These are phyloP conservation scores for Spongilla lacustris DNA, from an alignment of 37 sponge, comb jelly and placozoan species.

Conservation along the genomic window DNA sequence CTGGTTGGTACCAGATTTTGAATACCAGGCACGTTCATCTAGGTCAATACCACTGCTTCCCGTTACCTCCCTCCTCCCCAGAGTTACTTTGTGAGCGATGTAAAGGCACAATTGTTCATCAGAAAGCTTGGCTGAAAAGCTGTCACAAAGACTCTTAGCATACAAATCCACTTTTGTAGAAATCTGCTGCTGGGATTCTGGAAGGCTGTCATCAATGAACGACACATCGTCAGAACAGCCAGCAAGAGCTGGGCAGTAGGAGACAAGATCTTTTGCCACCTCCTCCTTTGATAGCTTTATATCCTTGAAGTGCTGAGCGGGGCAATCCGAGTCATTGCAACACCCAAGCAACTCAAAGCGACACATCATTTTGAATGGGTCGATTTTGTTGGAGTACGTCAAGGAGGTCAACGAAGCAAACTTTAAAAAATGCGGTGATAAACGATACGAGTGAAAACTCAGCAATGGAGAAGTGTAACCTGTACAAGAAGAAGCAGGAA, in stretches of 20 bases:
- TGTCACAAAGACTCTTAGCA: background rate
- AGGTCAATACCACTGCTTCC: slow-evolving; percentile 5
- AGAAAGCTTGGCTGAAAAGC: slow-evolving; percentile 8
- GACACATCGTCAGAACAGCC: slow-evolving; percentile 8
- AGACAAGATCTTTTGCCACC: slow-evolving; percentile 32
- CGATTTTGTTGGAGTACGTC: slow-evolving; percentile 54
- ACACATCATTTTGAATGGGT: slow-evolving; percentile 60
- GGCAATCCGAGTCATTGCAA: slow-evolving; percentile 55
- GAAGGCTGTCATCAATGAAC: background rate
- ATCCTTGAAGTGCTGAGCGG: slow-evolving; percentile 46
- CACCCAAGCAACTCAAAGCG: slow-evolving; percentile 49
- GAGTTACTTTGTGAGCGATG: slow-evolving; percentile 20
- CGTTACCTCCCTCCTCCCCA: background rate
- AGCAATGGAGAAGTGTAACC: slow-evolving; percentile 44
- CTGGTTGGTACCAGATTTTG: background rate
- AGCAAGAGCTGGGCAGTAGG: slow-evolving; percentile 26
- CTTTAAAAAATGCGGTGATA: slow-evolving; percentile 36
- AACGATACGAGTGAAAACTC: slow-evolving; percentile 47
- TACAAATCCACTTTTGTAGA: slow-evolving; percentile 2
- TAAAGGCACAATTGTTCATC: slow-evolving; percentile 34
- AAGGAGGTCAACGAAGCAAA: slow-evolving; percentile 15
- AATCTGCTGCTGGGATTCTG: background rate
- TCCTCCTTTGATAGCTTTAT: slow-evolving; percentile 23
- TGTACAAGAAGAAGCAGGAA: background rate
- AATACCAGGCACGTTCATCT: slow-evolving; percentile 16